Evolutionary conservation across 2,113 vertebrate species (phyloP), one percentile per base, ranked within the genome.

Genomic region (Oreochromis aureus): DNA sequence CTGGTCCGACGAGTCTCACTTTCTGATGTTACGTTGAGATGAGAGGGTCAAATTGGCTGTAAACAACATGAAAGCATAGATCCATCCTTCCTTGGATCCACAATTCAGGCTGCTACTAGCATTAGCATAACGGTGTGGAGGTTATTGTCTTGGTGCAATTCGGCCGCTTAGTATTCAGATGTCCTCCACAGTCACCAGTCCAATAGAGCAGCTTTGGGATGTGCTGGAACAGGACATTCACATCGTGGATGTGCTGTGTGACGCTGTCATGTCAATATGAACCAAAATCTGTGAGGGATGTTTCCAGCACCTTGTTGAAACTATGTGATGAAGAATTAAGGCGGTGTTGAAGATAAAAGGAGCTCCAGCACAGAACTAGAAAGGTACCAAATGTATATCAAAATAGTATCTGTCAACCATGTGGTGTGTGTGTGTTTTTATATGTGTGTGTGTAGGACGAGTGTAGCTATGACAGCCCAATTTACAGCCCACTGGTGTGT

Each of bases 401-500:
- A 46, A 27, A 46, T 46, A 6, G 39, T 73, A 46, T 73, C 22
- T 73, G 39, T 73, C 24, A 46, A 54, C 3, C 18, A 22, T 11
- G 7, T 79, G 22, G 39, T 61, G 30, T 61, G 54, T 78, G 54
- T 59, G 80, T 66, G 63, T 55, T 32, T 48, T 8, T 7, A 2
- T 44, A 19, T 6, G 73, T 69, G 41, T 59, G 7, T 81, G 73
- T 82, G 80, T 66, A 4, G 18, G 61, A 73, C 34, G n/a, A 53
- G 54, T 87, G 51, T 59, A 41, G 76, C 63, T 83, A 55, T 82
- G 81, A 82, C 88, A 91, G 89, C 22, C 88, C 87, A 83, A 92
- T 94, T 94, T 90, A 91, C 89, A 94, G 91, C 71, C 90, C 91
- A 90, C 78, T 92, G 94, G 87, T 93, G 94, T 94, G 91, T 94